Evolutionary conservation across 2,888 invertebrate genomes (phyloP), one percentile per base, ranked within the genome.

Genomic region (Neuroscelio doddi): DNA sequence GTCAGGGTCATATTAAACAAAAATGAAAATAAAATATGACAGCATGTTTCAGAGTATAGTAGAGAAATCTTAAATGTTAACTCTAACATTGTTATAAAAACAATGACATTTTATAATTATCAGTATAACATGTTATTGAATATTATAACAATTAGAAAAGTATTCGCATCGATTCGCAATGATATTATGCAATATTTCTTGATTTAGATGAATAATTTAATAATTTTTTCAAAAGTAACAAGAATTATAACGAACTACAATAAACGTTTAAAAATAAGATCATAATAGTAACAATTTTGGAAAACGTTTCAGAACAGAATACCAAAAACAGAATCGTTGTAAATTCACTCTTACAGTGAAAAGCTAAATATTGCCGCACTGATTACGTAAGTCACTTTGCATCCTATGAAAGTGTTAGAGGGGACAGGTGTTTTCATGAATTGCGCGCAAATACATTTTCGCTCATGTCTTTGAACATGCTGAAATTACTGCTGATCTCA

Each of bases 341-440:
- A 69, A 62, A 69, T 74, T 71, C 65, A 70, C 70, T 69, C 70
- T 71, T 73, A 77, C 38, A 17, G 45, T 38, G 39, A 15, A 10
- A 73, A 77, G 76, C 80, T 80, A 80, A 80, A 80, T 78, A 78
- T 78, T 78, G 77, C 76, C 70, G 66, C 70, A 71, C 73, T 66
- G 66, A 70, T 79, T 80, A 77, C 80, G 75, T 79, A 80, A 79
- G 76, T 72, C 65, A 71, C 71, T 66, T 70, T 68, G 65, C 62
- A 62, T 70, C 69, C 69, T 72, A 68, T 63, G 70, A 66, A 66
- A 73, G 68, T 70, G 70, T 71, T 68, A 53, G 63, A 62, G 50
- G 61, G 63, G 69, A 76, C 75, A 76, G 76, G 74, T 76, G 75
- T 70, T 65, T 58, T 52, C 30, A 30, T 14, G 45, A 52, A 29